phyloP scores from a whole-genome alignment of 2,888 invertebrate species.

The Andrena dorsata region DNA sequence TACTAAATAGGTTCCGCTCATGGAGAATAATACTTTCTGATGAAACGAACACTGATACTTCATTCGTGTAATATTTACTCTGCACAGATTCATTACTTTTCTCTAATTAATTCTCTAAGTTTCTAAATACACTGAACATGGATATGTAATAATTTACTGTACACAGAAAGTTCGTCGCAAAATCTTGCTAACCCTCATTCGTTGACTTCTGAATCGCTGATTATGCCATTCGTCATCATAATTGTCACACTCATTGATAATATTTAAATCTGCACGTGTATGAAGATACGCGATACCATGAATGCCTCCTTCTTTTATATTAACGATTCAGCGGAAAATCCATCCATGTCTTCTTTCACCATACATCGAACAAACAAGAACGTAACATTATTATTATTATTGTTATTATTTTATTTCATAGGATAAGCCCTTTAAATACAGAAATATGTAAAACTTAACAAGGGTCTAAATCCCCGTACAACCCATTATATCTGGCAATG shows the following conservation, averaged over 20 bases:
- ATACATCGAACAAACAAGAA: background rate
- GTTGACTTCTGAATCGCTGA: background rate
- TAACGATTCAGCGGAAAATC: constrained; percentile 9
- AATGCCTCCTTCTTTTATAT: constrained; percentile 8
- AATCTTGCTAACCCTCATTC: background rate
- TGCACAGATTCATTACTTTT: background rate
- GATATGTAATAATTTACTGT: too few species aligned
- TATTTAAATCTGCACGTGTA: background rate
- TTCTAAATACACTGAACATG: too few species aligned
- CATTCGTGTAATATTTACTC: too few species aligned
- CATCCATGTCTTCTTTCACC: background rate
- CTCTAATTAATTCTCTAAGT: background rate
- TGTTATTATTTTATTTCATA: too few species aligned
- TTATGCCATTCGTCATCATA: constrained; percentile 1
- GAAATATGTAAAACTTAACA: too few species aligned
- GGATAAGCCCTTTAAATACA: too few species aligned
- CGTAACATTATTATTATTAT: background rate
- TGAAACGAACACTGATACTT: background rate
- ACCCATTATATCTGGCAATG: too few species aligned
- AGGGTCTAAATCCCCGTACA: too few species aligned
- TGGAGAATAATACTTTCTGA: background rate
- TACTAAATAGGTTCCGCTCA: background rate
- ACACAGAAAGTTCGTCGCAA: background rate
- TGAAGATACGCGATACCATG: background rate
- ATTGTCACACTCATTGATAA: constrained; percentile 9